Base-by-base conservation (phyloP, 2,888 invertebrate species). In the Thalpophila matura region DNA sequence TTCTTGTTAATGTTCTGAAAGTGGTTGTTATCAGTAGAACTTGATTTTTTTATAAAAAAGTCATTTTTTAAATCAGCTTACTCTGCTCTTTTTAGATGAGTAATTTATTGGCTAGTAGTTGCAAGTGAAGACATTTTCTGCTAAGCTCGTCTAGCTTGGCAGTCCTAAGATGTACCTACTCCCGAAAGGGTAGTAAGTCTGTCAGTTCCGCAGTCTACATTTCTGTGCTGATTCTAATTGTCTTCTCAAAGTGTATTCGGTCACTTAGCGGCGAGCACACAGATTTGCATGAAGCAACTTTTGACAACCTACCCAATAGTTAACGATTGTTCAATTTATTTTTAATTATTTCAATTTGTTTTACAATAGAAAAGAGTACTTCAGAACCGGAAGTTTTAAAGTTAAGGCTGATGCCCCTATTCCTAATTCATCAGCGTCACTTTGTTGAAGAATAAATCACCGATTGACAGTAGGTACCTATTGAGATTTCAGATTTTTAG, bases 371-470 rank as follows among this genome's bases (percentile, higher is more conserved):
- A 10, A 29, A 33, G 29, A 50, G 7, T 18, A 14, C 49, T 55
- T 47, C 7, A 22, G 18, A 10, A 12, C 43, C 31, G 56, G 56
- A 75, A 16, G 16, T 33, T 46, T 31, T 7, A 60, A 55, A 43
- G 4, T 37, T 9, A 31, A 14, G 35, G 3, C 26, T 62, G n/a
- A 27, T 37, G 37, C 71, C 71, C 79, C 47, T 57, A 74, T 63
- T 40, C 18, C 22, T 27, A 18, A 50, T 29, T 59, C 14, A 46
- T 50, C 43, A 43, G 31, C 16, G 63, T 49, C 7, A 10, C 10
- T 56, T 38, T 27, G n/a, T 45, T 26, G 4, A 27, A 46, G n/a
- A 26, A 18, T 20, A 37, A 43, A 51, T 1, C 31, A 20, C 0
- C 7, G 20, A 33, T 27, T n/a, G 4, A 12, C 2, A 14, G n/a